phyloP scores from a whole-genome alignment of 2,113 vertebrate species.

The Enhydra lutris region DNA sequence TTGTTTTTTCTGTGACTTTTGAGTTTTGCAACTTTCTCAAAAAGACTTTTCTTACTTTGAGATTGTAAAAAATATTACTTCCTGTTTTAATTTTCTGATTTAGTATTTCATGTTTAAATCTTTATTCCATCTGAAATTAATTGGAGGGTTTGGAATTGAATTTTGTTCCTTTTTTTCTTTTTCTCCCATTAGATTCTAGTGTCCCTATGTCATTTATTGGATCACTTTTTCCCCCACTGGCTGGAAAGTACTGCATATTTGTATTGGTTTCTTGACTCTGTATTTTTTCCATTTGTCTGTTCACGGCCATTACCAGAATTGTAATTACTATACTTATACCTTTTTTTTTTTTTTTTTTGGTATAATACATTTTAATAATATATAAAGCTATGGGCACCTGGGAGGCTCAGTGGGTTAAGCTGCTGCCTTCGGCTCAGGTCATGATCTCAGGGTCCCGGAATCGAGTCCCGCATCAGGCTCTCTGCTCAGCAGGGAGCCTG shows the following conservation, averaged over 20 bases:
- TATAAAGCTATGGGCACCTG: neutral
- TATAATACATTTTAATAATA: neutral
- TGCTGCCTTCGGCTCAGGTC: no score
- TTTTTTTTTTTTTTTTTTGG: neutral
- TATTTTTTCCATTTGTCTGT: neutral
- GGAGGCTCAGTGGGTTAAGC: no score
- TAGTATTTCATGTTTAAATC: constrained; percentile 17
- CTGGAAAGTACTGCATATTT: neutral
- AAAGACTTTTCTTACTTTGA: neutral
- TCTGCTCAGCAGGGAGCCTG: no score
- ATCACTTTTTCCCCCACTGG: neutral
- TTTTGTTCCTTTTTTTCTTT: neutral
- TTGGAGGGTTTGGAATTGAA: neutral
- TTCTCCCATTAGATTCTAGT: neutral
- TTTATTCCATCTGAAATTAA: constrained; percentile 21
- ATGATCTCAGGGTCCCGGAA: no score
- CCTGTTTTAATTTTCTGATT: neutral
- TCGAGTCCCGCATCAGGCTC: no score
- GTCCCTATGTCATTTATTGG: neutral
- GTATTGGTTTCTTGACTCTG: neutral
- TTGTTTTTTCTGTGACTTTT: neutral
- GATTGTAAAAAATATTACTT: neutral
- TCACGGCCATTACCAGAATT: neutral
- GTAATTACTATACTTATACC: neutral
- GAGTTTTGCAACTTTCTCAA: neutral